These are phyloP conservation scores for Tokudaia muenninki DNA, from an alignment of 2,797 vertebrate species.

Conservation along the genomic window DNA sequence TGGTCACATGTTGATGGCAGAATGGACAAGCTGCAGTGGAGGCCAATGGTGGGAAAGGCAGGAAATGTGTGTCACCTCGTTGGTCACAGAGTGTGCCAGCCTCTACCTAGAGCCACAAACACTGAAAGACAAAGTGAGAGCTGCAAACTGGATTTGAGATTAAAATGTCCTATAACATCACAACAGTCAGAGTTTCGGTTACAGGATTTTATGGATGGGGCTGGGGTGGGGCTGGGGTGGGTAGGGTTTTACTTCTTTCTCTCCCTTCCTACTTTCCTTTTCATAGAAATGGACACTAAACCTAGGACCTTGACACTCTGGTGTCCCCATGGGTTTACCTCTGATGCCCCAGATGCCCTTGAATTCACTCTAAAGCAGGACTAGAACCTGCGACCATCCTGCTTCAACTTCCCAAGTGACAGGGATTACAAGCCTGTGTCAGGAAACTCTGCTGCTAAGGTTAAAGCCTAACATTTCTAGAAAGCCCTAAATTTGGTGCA, in stretches of 20 bases:
- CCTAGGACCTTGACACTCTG: neutral
- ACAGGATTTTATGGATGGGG: neutral
- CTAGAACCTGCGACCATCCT: neutral
- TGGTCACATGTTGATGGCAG: neutral
- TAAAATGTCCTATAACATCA: neutral
- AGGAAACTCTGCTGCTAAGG: neutral
- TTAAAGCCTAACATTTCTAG: neutral
- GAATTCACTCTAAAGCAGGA: neutral
- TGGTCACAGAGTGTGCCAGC: neutral
- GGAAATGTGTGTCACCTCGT: neutral
- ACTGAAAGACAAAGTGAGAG: neutral
- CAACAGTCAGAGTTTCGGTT: neutral
- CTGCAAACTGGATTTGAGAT: neutral
- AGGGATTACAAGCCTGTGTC: neutral
- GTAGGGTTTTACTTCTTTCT: neutral
- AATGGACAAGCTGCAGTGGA: neutral
- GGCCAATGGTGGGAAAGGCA: neutral
- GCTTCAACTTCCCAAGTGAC: neutral
- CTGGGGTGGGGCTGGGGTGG: too few relatives aligned
- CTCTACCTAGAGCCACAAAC: slow-evolving; percentile 1
- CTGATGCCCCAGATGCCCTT: neutral
- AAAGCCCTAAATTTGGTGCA: neutral
- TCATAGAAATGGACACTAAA: neutral
- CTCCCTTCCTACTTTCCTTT: neutral
- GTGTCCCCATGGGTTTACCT: neutral